Percentiles rank a stretch among this genome's conserved stretches.
These are phyloP conservation scores for Hippopotamyrus pictus DNA, from an alignment of 2,797 vertebrate genomes.

Conservation along the genomic window DNA sequence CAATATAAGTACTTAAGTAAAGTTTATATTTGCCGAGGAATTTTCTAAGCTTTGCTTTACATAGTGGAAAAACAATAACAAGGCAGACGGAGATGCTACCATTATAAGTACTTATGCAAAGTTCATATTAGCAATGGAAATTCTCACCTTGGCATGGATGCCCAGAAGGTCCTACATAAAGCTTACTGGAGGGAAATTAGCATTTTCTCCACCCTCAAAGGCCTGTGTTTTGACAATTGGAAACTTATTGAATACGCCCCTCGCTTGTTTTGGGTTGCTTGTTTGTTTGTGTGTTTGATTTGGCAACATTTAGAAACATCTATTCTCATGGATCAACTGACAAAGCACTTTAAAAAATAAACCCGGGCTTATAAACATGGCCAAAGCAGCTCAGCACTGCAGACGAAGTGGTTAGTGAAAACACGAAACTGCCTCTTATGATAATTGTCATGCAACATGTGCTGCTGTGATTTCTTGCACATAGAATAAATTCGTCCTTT, in stretches of 20 bases:
- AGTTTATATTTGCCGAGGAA: conserved; percentile 73
- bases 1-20: conserved; percentile 72
- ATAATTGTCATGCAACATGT: neutral
- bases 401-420: neutral
- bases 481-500: neutral
- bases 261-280: conserved; percentile 16
- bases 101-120: conserved; percentile 74
- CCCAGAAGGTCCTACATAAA: conserved; percentile 45
- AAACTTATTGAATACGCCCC: conserved; percentile 29
- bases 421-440: neutral
- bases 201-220: conserved; percentile 30
- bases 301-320: conserved; percentile 8
- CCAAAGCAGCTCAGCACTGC: neutral
- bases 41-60: conserved; percentile 67
- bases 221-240: conserved; percentile 35
- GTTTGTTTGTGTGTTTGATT: conserved; percentile 16
- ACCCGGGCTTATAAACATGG: neutral
- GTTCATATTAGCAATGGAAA: conserved; percentile 76
- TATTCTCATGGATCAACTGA: neutral
- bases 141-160: conserved; percentile 66
- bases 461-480: neutral
- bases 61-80: conserved; percentile 70
- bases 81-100: conserved; percentile 55
- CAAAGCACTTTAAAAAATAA: conserved; percentile 18
- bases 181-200: conserved; percentile 40